Base-by-base conservation (phyloP, 2,797 vertebrate species). In the Danio albolineatus region DNA sequence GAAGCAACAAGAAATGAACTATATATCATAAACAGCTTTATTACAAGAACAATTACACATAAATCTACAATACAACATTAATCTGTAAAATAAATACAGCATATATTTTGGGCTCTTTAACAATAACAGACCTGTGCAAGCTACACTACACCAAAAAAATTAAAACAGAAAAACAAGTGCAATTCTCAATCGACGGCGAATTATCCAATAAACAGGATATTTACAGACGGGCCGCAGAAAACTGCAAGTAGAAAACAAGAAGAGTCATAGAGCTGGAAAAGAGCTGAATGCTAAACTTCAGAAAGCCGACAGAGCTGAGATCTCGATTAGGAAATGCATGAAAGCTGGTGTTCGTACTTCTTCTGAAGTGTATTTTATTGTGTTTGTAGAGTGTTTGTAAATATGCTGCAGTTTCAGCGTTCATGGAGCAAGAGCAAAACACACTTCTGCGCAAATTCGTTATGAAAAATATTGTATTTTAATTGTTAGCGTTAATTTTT, bases 21-120 rank as follows among this genome's bases (percentile, higher is more conserved):
- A 28, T 28, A 28, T 28, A 28, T 28, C 2, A 43, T 65, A 10
- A 38, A 19, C 74, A 59, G 56, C 16, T 76, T 79, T 49, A 82
- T 79, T 70, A 53, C 73, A 44, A 56, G 46, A 14, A 74, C 17
- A 75, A 65, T 80, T 59, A 75, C 17, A 73, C 60, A 62, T 66
- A 48, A 48, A 51, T 60, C 21, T 60, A 80, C 46, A 69, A 69
- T 48, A 79, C 17, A 64, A 79, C 17, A 76, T 70, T 73, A 5
- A 21, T 80, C 12, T 13, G 1, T 19, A 76, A 80, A 93, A 94
- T 94, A 94, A 94, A 94, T 93, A 94, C 61, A 89, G 17, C 67
- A 86, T 85, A 87, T 57, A 83, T 84, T 38, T 80, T 78, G 12
- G 78, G 83, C 59, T 73, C 86, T 85, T 86, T 44, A 85, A 83